phyloP scores from a whole-genome alignment of 2,888 invertebrate species.

The Napeogenes inachia region DNA sequence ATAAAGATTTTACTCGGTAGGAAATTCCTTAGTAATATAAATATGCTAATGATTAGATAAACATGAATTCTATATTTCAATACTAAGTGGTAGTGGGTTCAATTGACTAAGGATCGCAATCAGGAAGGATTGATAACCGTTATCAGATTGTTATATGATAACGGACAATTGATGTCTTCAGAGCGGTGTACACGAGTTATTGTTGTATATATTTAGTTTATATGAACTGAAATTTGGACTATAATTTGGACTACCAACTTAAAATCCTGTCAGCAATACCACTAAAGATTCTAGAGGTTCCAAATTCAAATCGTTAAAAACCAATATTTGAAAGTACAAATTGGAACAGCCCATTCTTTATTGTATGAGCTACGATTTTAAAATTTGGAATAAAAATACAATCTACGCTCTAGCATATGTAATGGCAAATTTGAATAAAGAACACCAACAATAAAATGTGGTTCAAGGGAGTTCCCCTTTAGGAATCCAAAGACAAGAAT shows the following conservation, averaged over 20 bases:
- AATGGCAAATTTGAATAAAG: conserved; percentile 4
- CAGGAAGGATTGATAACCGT: conserved; percentile 62
- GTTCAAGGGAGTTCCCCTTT: conserved; percentile 20
- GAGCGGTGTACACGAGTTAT: too few relatives aligned
- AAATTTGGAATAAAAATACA: conserved; percentile 23
- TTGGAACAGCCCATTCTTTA: too few relatives aligned
- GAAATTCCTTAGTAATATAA: neutral
- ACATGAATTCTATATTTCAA: conserved; percentile 45
- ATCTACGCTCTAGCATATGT: neutral
- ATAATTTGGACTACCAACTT: too few relatives aligned
- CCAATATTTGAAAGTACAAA: too few relatives aligned
- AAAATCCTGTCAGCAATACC: too few relatives aligned
- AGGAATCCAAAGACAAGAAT: conserved; percentile 43
- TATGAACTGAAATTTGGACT: too few relatives aligned
- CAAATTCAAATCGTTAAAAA: too few relatives aligned
- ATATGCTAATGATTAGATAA: conserved; percentile 18
- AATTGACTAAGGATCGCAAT: conserved; percentile 76
- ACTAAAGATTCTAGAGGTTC: too few relatives aligned
- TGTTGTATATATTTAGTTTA: too few relatives aligned
- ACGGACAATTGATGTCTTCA: conserved; percentile 23
- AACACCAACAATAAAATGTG: conserved; percentile 10
- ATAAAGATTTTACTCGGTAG: neutral
- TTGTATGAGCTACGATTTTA: neutral
- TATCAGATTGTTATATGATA: conserved; percentile 59
- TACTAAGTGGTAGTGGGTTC: conserved; percentile 36